Base-by-base conservation (phyloP, 2,888 invertebrate species). In the Lasius fuliginosus region DNA sequence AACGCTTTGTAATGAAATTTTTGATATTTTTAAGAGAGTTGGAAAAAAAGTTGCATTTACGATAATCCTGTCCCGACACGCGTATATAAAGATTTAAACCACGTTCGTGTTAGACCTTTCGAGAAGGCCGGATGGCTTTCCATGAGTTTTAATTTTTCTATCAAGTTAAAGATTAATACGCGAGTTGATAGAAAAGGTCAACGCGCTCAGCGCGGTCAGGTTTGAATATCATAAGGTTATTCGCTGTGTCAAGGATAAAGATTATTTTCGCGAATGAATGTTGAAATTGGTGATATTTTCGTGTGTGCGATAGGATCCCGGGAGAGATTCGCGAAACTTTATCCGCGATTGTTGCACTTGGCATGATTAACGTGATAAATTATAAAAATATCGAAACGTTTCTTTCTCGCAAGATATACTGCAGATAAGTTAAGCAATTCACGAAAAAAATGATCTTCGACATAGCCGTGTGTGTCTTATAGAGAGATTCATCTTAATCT, bases 201-300 rank as follows among this genome's bases (percentile, higher is more conserved):
- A 84, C 83, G 88, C 67, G 86, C 79, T 46, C 33, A 74, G 33
- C 65, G 81, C 30, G 60, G 64, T 60, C 42, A 56, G 83, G 82
- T 83, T 74, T 60, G 53, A 68, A 79, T 85, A 86, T 83, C 86
- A 75, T 56, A 81, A 84, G 90, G 86, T 90, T 89, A 89, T 49
- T 82, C 33, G 65, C 42, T 62, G 76, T 90, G 89, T 90, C 87
- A 90, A 89, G 89, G 86, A 87, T 89, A 82, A 33, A 90, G 86
- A 86, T 90, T 90, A 90, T 27, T 64, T 42, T 71, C 27, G 62
- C 82, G n/a, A 56, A 71, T 76, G 58, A 69, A 85, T 90, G 90
- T 86, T 74, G 90, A 87, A 89, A 89, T 83, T 62, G 12, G 9
- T 64, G 77, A 90, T 90, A 89, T 77, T 81, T 82, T 64, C 30